A percentile compares a stretch with the other conserved stretches of the same genome.
phyloP scores from a whole-genome alignment of 53 echinoderm and acorn worm species.

The Paracentrotus lividus region DNA sequence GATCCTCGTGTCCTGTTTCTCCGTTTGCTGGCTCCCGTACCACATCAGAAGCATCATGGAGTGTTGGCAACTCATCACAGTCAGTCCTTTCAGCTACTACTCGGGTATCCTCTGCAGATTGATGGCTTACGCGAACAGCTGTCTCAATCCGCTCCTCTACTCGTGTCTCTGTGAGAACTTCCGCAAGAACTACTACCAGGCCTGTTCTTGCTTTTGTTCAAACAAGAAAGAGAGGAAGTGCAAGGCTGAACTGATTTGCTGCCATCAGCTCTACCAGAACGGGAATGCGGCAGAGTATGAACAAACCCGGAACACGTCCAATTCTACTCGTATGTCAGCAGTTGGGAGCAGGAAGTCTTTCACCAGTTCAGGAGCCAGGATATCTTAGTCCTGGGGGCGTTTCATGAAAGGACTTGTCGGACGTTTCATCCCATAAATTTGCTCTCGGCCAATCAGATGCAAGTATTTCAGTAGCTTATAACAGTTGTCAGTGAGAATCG shows the following conservation, averaged over 20 bases:
- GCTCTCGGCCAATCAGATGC: too few relatives aligned
- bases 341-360: constrained; percentile 59
- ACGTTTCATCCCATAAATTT: too few relatives aligned
- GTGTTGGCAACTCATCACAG: constrained; percentile 44
- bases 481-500: too few relatives aligned
- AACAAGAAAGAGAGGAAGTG: constrained; percentile 47
- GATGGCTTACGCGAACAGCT: constrained; percentile 88
- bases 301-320: constrained; percentile 41
- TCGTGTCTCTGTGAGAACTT: constrained; percentile 97
- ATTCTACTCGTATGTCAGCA: constrained; percentile 62
- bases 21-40: constrained; percentile 91
- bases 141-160: constrained; percentile 94
- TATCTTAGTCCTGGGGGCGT: constrained; percentile 39
- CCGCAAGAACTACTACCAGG: constrained; percentile 76
- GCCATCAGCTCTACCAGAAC: constrained; percentile 68
- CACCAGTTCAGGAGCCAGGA: constrained; percentile 49
- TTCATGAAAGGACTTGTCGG: neutral
- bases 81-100: constrained; percentile 68
- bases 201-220: constrained; percentile 71
- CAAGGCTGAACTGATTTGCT: constrained; percentile 58
- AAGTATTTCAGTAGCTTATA: too few relatives aligned
- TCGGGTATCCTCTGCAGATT: constrained; percentile 72
- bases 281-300: constrained; percentile 54
- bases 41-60: constrained; percentile 72
- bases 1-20: constrained; percentile 86